Evolutionary conservation across 2,113 vertebrate genomes (phyloP).

Genomic region (Cacatua alba): DNA sequence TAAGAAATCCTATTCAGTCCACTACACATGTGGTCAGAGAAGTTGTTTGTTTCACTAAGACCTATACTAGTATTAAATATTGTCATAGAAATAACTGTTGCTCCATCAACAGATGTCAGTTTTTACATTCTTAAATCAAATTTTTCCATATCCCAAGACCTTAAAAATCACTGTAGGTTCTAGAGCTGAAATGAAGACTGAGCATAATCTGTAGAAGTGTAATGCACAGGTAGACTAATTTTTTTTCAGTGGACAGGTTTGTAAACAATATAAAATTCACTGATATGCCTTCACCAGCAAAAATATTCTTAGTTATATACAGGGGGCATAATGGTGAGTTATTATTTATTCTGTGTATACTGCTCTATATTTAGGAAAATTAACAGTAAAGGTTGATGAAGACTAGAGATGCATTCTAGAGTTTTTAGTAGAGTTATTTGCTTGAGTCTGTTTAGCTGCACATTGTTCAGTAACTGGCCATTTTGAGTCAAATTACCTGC

Average conservation of each 20-base stretch:
- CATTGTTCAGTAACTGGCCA: slow-evolving; percentile 14
- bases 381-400: not conserved
- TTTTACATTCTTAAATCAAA: not conserved
- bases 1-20: not conserved
- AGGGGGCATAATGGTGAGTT: not conserved
- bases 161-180: not conserved
- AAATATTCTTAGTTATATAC: not conserved
- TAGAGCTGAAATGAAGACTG: not conserved
- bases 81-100: slow-evolving; percentile 9
- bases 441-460: slow-evolving; percentile 20
- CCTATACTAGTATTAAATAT: not conserved
- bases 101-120: not conserved
- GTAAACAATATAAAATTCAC: not conserved
- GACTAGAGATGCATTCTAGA: not conserved
- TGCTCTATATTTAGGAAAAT: not conserved
- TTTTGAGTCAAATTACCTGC: slow-evolving; percentile 47
- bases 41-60: not conserved
- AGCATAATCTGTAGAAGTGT: not conserved
- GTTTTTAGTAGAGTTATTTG: not conserved
- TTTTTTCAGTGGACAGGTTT: not conserved
- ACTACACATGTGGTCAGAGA: not conserved
- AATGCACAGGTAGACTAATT: not conserved
- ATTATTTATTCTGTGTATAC: not conserved
- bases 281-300: not conserved
- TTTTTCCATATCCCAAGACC: not conserved